These are phyloP conservation scores for Amphilophus citrinellus DNA, from an alignment of 2,113 vertebrate genomes.

Conservation along the genomic window DNA sequence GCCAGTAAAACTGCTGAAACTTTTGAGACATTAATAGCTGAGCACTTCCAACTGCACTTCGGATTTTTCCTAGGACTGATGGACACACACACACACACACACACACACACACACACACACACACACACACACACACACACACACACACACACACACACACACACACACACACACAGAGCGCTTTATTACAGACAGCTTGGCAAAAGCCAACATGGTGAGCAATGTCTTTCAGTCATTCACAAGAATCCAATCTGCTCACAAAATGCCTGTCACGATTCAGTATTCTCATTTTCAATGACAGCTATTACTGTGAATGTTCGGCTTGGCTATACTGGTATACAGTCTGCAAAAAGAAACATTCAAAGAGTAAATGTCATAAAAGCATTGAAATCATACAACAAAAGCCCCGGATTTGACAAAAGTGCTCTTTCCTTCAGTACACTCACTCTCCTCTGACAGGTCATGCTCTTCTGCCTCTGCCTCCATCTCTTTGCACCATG, in stretches of 20 bases:
- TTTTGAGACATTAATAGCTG: conserved; percentile 99
- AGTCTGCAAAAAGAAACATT: conserved; percentile 1
- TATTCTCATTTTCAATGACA: conserved; percentile 17
- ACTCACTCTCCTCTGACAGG: conserved; percentile 96
- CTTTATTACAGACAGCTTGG: conserved; percentile 40
- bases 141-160: conserved; percentile 25
- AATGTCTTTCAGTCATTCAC: conserved; percentile 41
- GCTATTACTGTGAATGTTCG: conserved; percentile 24
- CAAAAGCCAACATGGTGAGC: conserved; percentile 33
- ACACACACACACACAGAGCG: conserved; percentile 1
- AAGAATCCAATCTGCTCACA: conserved; percentile 43
- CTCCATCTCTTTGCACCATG: conserved; percentile 99
- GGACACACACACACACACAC: conserved; percentile 32
- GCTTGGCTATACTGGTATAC: neutral
- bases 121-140: conserved; percentile 15
- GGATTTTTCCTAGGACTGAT: conserved; percentile 95
- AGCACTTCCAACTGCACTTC: conserved; percentile 97
- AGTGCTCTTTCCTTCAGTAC: conserved; percentile 18
- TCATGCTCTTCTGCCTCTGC: conserved; percentile 96
- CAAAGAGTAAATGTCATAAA: neutral
- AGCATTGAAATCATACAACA: neutral
- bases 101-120: conserved; percentile 23
- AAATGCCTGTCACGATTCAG: conserved; percentile 18
- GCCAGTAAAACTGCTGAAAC: conserved; percentile 99
- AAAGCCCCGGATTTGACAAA: conserved; percentile 8